These are phyloP conservation scores for Falco biarmicus DNA, from an alignment of 2,797 vertebrate genomes.

Conservation along the genomic window DNA sequence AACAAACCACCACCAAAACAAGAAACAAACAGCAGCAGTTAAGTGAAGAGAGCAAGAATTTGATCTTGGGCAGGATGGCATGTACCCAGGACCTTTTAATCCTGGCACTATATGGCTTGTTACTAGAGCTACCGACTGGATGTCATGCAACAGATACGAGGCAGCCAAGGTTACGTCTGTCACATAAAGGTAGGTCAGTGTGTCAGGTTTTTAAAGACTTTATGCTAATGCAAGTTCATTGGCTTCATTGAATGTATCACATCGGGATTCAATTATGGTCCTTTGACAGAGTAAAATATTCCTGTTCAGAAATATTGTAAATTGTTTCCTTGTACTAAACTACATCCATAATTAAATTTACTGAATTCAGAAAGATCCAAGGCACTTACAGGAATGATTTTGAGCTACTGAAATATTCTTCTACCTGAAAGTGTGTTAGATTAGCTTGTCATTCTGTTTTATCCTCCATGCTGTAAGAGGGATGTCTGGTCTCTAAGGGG, in stretches of 20 bases:
- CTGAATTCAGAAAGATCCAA: background rate
- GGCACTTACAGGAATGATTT: background rate
- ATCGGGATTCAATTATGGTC: background rate
- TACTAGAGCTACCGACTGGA: constrained; percentile 59
- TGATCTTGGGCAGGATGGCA: constrained; percentile 68
- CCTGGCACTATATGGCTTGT: constrained; percentile 60
- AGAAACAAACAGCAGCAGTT: constrained; percentile 11
- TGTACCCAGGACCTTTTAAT: constrained; percentile 54
- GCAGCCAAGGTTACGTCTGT: constrained; percentile 71
- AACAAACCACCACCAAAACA: background rate
- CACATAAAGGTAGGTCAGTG: constrained; percentile 73
- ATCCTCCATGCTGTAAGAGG: background rate
- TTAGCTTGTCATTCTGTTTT: constrained; percentile 20
- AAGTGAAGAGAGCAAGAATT: constrained; percentile 46
- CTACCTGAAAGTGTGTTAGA: constrained; percentile 9
- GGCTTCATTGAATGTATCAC: background rate
- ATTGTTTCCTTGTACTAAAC: background rate
- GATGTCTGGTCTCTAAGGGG: constrained; percentile 15
- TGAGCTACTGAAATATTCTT: background rate
- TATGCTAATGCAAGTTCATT: constrained; percentile 9
- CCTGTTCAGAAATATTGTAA: background rate
- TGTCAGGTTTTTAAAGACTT: constrained; percentile 36
- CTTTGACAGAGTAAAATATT: background rate
- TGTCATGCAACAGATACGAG: constrained; percentile 42
- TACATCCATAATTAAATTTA: background rate